A percentile compares a stretch with the other conserved stretches of the same genome.
These are phyloP conservation scores for Medauroidea extradentata DNA, from an alignment of 1,140 invertebrate species.

Conservation along the genomic window DNA sequence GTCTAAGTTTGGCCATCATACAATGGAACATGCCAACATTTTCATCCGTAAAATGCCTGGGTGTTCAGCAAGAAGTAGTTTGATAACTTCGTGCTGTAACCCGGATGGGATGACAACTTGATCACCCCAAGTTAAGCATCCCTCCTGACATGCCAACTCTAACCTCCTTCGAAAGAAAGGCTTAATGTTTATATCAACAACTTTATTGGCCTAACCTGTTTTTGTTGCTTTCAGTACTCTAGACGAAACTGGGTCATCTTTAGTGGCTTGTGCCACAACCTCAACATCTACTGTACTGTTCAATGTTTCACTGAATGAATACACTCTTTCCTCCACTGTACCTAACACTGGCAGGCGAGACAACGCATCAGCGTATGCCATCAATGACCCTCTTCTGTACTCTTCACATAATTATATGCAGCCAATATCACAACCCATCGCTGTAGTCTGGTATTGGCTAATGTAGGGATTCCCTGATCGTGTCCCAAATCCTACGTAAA, in stretches of 20 bases:
- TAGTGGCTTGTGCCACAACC: constrained; percentile 24
- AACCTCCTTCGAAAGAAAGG: not conserved
- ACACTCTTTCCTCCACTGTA: too few species aligned
- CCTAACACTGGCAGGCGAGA: too few species aligned
- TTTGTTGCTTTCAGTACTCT: not conserved
- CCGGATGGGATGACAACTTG: constrained; percentile 31
- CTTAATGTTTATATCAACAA: not conserved
- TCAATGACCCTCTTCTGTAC: too few species aligned
- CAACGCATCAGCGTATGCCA: too few species aligned
- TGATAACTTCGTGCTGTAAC: constrained; percentile 25
- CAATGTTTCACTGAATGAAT: too few species aligned
- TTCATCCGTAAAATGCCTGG: constrained; percentile 40
- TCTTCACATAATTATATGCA: too few species aligned
- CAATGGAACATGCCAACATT: constrained; percentile 29
- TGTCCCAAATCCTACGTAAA: too few species aligned
- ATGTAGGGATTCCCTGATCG: too few species aligned
- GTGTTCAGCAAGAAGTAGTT: constrained; percentile 34
- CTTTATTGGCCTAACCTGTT: not conserved
- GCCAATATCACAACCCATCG: too few species aligned
- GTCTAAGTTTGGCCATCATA: constrained; percentile 40
- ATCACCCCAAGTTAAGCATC: constrained; percentile 14
- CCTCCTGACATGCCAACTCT: not conserved
- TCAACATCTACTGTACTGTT: constrained; percentile 38
- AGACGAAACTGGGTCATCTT: not conserved
- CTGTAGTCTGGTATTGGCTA: too few species aligned